Evolutionary conservation across 1,140 invertebrate species (phyloP), one percentile per base, ranked within the genome.

Genomic region (Atta colombica): DNA sequence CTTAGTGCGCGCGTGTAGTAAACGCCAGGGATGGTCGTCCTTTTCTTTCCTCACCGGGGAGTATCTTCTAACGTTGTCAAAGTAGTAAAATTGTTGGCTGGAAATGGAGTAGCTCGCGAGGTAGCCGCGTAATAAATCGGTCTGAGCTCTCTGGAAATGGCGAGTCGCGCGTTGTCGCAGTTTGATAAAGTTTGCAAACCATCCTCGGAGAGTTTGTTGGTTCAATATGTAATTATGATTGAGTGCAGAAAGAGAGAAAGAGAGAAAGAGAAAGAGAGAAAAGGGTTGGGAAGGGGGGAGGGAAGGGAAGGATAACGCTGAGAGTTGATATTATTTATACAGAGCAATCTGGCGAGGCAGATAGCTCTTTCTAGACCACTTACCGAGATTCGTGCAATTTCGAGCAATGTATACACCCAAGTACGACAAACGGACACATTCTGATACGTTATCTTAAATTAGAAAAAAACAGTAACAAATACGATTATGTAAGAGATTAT

Each of bases 361-460:
- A 68, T 49, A 75, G 80, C 80, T 49, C 80, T 84, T 74, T 75
- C 39, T 49, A 12, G 39, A 84, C 28, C 28, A 75, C 69, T 84
- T 75, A 49, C 25, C 14, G 14, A 60, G 35, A 82, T 82, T 74
- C 16, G 7, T 3, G 18, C 21, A 80, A 66, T 39, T 86, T 77
- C 88, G 86, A 90, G 88, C 88, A 90, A 90, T 88, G 88, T 89
- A 58, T 90, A 87, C 88, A 58, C 18, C 14, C 21, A 25, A n/a
- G 8, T 60, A 45, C 51, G 31, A 31, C 16, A 66, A 18, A 61
- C 65, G 69, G n/a, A 74, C 63, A 14, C 16, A 39, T 58, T 86
- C 21, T 14, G 3, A 63, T 25, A 18, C 35, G 86, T 80, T 25
- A 12, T 55, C 12, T 25, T 69, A 21, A 58, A 8, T 51, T 28